Conservation (phyloP, 2,888 invertebrate genomes). For the Noctuana brunneofusca region DNA sequence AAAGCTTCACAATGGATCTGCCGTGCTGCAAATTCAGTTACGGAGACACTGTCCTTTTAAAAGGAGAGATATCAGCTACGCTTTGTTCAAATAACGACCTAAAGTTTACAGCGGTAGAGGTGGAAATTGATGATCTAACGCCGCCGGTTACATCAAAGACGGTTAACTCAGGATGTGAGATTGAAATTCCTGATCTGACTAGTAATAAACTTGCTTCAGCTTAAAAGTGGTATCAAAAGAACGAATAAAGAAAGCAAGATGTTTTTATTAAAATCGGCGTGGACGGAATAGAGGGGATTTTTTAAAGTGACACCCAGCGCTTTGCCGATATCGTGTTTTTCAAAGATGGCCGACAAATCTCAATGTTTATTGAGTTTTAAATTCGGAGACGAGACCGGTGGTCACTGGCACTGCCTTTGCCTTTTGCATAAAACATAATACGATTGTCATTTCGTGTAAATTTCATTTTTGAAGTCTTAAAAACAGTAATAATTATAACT, state of each 20-base stretch:
- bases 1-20: constrained; percentile 49
- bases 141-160: constrained; percentile 71
- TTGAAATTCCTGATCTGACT: constrained; percentile 81
- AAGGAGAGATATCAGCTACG: constrained; percentile 38
- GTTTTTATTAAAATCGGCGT: constrained; percentile 70
- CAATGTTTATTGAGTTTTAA: constrained; percentile 65
- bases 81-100: constrained; percentile 45
- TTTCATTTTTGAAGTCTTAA: too few species aligned
- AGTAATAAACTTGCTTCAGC: constrained; percentile 76
- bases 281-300: constrained; percentile 66
- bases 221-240: constrained; percentile 75
- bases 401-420: constrained; percentile 39
- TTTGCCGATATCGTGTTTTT: constrained; percentile 51
- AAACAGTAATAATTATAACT: too few species aligned
- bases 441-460: constrained; percentile 15
- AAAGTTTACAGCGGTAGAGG: constrained; percentile 43
- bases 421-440: constrained; percentile 45
- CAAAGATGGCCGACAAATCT: constrained; percentile 64
- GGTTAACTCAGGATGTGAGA: constrained; percentile 75
- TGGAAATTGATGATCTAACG: constrained; percentile 39
- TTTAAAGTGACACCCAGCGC: constrained; percentile 63
- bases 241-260: constrained; percentile 72
- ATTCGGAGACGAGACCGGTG: constrained; percentile 47
- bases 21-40: constrained; percentile 52
- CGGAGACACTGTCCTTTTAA: constrained; percentile 36